These are phyloP conservation scores for Ceratosolen fusciceps DNA, from an alignment of 1,140 invertebrate species.

Conservation along the genomic window DNA sequence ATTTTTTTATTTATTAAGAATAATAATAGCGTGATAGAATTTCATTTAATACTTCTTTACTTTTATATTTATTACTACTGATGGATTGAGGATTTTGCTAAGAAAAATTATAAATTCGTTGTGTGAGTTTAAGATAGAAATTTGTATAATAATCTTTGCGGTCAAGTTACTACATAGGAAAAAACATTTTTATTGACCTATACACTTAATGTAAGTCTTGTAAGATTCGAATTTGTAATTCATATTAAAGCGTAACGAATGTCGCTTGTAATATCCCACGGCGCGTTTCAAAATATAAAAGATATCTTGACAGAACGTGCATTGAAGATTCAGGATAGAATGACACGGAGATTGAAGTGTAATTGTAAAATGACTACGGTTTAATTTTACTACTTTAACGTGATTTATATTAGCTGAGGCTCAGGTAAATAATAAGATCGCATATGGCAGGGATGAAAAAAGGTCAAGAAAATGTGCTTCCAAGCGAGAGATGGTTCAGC, in stretches of 20 bases:
- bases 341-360: neutral
- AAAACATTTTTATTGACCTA: neutral
- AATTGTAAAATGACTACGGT: constrained; percentile 9
- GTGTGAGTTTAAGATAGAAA: too few relatives aligned
- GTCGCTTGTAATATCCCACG: neutral
- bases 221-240: neutral
- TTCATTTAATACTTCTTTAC: too few relatives aligned
- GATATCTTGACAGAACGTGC: neutral
- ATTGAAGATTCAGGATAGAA: neutral
- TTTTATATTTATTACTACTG: too few relatives aligned
- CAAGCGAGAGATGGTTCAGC: neutral
- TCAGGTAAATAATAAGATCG: neutral
- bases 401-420: neutral
- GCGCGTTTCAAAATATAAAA: neutral
- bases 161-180: neutral
- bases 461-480: neutral
- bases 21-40: too few relatives aligned
- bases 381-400: neutral
- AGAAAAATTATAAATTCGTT: too few relatives aligned
- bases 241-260: neutral
- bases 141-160: too few relatives aligned
- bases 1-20: too few relatives aligned
- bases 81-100: too few relatives aligned
- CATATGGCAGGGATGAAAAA: neutral
- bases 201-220: neutral